Base-by-base conservation (phyloP, 1,140 invertebrate genomes). In the Drosophila equinoxialis region DNA sequence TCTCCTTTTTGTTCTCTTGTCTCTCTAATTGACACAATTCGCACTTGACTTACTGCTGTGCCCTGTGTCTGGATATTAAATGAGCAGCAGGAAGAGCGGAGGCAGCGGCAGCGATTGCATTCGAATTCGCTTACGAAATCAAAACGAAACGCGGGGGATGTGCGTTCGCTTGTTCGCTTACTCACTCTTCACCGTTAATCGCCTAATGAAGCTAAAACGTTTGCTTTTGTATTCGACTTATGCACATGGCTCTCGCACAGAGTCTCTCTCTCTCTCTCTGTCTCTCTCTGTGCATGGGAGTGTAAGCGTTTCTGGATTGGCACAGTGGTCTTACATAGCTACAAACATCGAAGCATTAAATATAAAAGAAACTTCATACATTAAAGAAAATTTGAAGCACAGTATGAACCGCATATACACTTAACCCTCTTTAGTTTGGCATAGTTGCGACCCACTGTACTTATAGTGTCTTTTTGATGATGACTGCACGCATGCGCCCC, bases 151-250 rank as follows among this genome's bases (percentile, higher is more conserved):
- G 59, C 35, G 35, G 33, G 60, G 23, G 37, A 62, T 23, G 45
- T 23, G 17, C 42, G 35, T 23, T 23, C 20, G 20, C 20, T 4
- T 3, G 2, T 3, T 26, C 23, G 23, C 23, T 26, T 0, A 0
- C 39, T 39, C 45, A 5, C 8, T 51, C 3, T 23, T 10, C 39
- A n/a, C 61, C 68, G 80, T 70, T 87, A 87, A 87, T 87, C 83
- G 83, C 66, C 77, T 89, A 89, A 89, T 83, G 83, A 87, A 89
- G 83, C 83, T 64, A 87, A 87, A 74, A 63, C 84, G 86, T 87
- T 85, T 74, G 70, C 65, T 66, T 64, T 71, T 76, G 77, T 67
- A 59, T 69, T 75, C 30, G 30, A 30, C 30, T 30, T 30, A 30
- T 30, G 30, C 30, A 6, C 30, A 30, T 30, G 6, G 30, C 5